Evolutionary conservation across 2,797 vertebrate species (phyloP).

Genomic region (Hyperoplus lanceolatus): DNA sequence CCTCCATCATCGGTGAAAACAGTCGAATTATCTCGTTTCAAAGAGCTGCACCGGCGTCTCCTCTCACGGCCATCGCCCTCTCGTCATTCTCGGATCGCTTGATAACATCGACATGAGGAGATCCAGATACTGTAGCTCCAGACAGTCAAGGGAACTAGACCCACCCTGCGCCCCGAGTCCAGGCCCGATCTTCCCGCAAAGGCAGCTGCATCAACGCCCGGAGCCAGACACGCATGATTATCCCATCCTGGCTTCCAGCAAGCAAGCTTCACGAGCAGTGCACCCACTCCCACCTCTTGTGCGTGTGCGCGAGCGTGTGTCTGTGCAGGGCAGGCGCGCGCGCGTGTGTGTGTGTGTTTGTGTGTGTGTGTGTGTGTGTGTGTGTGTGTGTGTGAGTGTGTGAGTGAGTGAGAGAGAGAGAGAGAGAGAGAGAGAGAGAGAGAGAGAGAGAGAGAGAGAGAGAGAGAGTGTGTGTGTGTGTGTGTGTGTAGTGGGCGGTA

Average conservation of each 20-base stretch:
- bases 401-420: conserved; percentile 6
- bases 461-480: conserved; percentile 13
- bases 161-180: conserved; percentile 77
- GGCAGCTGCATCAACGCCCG: conserved; percentile 81
- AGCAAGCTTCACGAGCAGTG: conserved; percentile 65
- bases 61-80: conserved; percentile 68
- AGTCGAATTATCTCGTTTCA: conserved; percentile 65
- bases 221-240: conserved; percentile 83
- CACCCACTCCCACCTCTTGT: conserved; percentile 76
- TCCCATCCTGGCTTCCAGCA: conserved; percentile 83
- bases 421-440: conserved; percentile 14
- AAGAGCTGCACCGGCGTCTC: conserved; percentile 65
- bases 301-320: conserved; percentile 15
- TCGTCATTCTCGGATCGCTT: conserved; percentile 62
- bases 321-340: background rate
- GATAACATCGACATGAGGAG: conserved; percentile 65
- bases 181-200: conserved; percentile 72
- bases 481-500: conserved; percentile 58
- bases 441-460: background rate
- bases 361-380: background rate
- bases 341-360: conserved; percentile 10
- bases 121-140: conserved; percentile 59
- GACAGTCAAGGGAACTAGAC: conserved; percentile 64
- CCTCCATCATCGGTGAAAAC: conserved; percentile 72
- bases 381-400: background rate